A percentile compares a stretch with the other conserved stretches of the same genome.
Evolutionary conservation across 1,140 invertebrate genomes (phyloP).

Genomic region (Helicoverpa zea): DNA sequence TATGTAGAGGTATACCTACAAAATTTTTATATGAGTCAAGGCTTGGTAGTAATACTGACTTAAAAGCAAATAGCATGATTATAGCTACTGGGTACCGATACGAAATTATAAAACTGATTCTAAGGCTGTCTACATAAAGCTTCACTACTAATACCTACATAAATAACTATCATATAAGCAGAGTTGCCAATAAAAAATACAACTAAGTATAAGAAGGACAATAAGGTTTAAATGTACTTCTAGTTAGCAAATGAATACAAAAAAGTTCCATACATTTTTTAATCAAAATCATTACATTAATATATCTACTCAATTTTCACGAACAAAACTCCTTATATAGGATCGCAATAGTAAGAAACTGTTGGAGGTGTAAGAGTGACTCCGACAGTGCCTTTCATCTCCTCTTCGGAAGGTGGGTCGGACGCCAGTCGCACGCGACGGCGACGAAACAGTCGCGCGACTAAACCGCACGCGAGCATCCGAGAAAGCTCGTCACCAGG

Average conservation of each 20-base stretch:
- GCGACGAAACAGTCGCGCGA: slow-evolving; percentile 88
- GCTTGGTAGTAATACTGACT: too few relatives aligned
- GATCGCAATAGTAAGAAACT: slow-evolving; percentile 70
- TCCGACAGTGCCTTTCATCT: slow-evolving; percentile 89
- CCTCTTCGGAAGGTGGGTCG: slow-evolving; percentile 65
- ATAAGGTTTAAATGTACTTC: background rate
- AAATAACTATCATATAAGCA: too few relatives aligned
- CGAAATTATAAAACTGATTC: too few relatives aligned
- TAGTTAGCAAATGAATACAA: background rate
- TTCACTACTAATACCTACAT: too few relatives aligned
- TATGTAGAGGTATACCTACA: too few relatives aligned
- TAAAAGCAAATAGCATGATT: too few relatives aligned
- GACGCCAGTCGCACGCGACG: slow-evolving; percentile 84
- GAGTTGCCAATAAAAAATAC: background rate
- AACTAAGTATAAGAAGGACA: background rate
- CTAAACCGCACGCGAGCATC: slow-evolving; percentile 91
- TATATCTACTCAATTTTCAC: background rate
- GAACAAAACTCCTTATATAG: slow-evolving; percentile 53
- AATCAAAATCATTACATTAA: background rate
- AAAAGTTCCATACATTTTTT: slow-evolving; percentile 4
- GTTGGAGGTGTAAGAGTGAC: slow-evolving; percentile 90
- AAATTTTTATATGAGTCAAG: too few relatives aligned
- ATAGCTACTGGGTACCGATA: too few relatives aligned
- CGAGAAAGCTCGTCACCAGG: slow-evolving; percentile 94
- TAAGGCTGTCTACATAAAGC: too few relatives aligned